These are phyloP conservation scores for Diacarnus erythraeanus DNA, from an alignment of 37 sponge, comb jelly and placozoan genomes.

Conservation along the genomic window DNA sequence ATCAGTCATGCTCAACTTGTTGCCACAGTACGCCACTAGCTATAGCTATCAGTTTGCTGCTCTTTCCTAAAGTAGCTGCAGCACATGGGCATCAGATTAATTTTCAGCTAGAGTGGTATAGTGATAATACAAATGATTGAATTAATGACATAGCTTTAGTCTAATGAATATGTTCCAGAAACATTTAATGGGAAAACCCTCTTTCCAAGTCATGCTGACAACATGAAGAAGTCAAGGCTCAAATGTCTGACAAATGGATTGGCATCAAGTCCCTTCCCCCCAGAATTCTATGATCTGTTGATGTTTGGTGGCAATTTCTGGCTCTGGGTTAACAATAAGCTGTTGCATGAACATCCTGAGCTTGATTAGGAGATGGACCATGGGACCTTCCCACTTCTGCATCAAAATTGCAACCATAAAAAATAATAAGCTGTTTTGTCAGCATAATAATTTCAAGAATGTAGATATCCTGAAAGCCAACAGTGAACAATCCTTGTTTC, in stretches of 20 bases:
- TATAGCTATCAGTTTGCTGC: not conserved
- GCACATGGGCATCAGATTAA: not conserved
- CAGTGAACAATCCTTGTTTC: not conserved
- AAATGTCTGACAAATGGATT: not conserved
- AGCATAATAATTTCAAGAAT: not conserved
- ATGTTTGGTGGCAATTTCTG: not conserved
- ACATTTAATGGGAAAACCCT: too few relatives aligned
- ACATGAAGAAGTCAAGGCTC: not conserved
- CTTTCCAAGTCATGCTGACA: not conserved
- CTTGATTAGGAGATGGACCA: not conserved
- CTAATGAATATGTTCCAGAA: too few relatives aligned
- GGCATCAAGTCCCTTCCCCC: not conserved
- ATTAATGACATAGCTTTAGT: too few relatives aligned
- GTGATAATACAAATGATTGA: too few relatives aligned
- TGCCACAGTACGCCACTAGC: not conserved
- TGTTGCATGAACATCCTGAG: not conserved
- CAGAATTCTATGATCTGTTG: not conserved
- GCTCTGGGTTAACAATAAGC: not conserved
- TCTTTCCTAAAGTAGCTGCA: not conserved
- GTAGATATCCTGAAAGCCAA: not conserved
- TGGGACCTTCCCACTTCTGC: not conserved
- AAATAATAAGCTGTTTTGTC: too few relatives aligned
- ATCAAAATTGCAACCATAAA: too few relatives aligned
- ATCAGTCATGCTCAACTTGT: too few relatives aligned
- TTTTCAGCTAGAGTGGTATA: too few relatives aligned